Percentiles rank a stretch among this genome's conserved stretches.
Conservation (phyloP, 2,113 vertebrate species). For the Mungos mungo region DNA sequence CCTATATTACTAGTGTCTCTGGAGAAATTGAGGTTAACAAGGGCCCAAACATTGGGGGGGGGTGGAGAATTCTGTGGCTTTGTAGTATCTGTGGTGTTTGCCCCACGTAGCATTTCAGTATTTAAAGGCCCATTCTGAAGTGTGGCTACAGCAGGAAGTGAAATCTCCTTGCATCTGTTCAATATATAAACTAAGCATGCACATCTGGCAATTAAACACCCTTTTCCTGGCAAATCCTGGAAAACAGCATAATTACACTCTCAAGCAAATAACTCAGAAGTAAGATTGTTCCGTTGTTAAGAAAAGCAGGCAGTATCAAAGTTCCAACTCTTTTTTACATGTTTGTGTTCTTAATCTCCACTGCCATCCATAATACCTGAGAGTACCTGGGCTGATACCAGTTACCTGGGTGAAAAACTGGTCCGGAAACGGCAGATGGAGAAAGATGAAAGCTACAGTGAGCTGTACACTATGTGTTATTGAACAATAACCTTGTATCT, state of each 20-base stretch:
- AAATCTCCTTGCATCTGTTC: constrained; percentile 34
- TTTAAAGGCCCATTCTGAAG: constrained; percentile 37
- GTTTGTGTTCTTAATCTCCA: not conserved
- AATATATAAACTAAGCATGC: constrained; percentile 31
- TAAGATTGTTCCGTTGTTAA: constrained; percentile 4
- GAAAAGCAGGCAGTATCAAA: constrained; percentile 30
- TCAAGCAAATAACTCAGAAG: constrained; percentile 51
- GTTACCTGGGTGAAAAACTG: not conserved
- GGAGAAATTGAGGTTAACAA: not conserved
- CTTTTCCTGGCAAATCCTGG: constrained; percentile 62
- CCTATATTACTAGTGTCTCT: not conserved
- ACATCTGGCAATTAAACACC: constrained; percentile 65
- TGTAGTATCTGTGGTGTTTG: constrained; percentile 16
- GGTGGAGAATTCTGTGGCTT: not conserved
- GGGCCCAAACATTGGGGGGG: not conserved
- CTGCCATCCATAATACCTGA: not conserved
- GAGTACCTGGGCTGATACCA: not conserved
- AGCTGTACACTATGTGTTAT: not conserved
- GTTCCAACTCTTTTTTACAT: constrained; percentile 39
- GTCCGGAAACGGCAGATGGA: not conserved
- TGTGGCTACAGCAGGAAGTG: not conserved
- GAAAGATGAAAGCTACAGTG: not conserved
- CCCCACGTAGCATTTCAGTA: not conserved
- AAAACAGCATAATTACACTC: constrained; percentile 70
- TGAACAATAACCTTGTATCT: constrained; percentile 41